phyloP scores from a whole-genome alignment of 2,888 invertebrate species.

The Atherix ibis region DNA sequence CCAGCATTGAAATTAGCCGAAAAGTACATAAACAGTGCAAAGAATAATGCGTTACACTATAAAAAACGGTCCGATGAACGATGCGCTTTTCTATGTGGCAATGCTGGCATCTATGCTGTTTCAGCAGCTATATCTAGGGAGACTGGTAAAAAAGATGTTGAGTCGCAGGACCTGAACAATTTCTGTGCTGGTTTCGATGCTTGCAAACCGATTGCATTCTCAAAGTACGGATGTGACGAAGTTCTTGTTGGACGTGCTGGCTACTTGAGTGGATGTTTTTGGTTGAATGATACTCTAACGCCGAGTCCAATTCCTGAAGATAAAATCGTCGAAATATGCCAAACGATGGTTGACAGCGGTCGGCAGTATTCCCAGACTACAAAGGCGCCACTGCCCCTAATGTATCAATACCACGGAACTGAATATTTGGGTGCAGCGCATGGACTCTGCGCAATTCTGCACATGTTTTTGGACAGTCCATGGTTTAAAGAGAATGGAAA shows the following conservation, averaged over 20 bases:
- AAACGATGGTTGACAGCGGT: slow-evolving; percentile 55
- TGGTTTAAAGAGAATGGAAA: slow-evolving; percentile 23
- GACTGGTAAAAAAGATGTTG: slow-evolving; percentile 32
- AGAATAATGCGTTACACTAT: slow-evolving; percentile 36
- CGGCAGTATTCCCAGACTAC: slow-evolving; percentile 44
- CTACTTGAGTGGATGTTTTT: slow-evolving; percentile 59
- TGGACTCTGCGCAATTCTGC: slow-evolving; percentile 49
- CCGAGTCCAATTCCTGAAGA: slow-evolving; percentile 27
- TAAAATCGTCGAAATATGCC: slow-evolving; percentile 48
- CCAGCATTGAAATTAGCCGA: slow-evolving; percentile 41
- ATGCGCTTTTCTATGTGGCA: slow-evolving; percentile 62
- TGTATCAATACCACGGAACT: slow-evolving; percentile 46
- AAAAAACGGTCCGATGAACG: slow-evolving; percentile 38
- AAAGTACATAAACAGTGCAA: slow-evolving; percentile 45
- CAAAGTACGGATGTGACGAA: slow-evolving; percentile 62
- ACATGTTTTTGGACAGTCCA: slow-evolving; percentile 43
- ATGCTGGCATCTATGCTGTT: slow-evolving; percentile 60
- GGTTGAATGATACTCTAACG: slow-evolving; percentile 38
- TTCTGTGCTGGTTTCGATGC: slow-evolving; percentile 26
- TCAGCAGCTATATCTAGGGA: slow-evolving; percentile 44
- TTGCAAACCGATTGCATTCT: slow-evolving; percentile 39
- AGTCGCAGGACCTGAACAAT: slow-evolving; percentile 26
- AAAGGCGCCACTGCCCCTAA: slow-evolving; percentile 47
- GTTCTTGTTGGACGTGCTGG: slow-evolving; percentile 75
- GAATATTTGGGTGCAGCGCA: slow-evolving; percentile 42